Evolutionary conservation across 2,888 invertebrate species (phyloP).

Genomic region (Heliothis peltigera): DNA sequence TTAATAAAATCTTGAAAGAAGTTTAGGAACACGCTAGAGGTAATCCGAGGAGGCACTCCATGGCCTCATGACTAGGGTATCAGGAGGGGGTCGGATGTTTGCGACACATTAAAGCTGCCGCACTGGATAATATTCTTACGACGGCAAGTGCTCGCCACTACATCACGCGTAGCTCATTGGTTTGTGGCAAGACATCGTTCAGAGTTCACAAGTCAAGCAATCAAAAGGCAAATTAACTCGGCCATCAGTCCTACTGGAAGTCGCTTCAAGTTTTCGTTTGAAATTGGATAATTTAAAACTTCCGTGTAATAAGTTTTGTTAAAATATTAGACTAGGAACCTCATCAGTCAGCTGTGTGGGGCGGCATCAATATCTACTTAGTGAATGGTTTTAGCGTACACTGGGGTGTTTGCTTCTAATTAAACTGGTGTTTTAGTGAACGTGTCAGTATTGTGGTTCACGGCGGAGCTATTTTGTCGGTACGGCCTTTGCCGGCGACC

Average conservation of each 20-base stretch:
- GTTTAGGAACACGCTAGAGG: conserved; percentile 33
- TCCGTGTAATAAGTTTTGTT: not conserved
- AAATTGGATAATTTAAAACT: not conserved
- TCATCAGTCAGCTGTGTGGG: not conserved
- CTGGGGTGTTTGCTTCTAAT: conserved; percentile 18
- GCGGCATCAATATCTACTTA: not conserved
- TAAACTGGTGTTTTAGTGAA: conserved; percentile 16
- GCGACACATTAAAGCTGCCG: conserved; percentile 11
- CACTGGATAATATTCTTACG: not conserved
- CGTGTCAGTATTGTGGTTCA: not conserved
- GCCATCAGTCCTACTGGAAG: not conserved
- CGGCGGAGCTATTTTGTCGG: conserved; percentile 24
- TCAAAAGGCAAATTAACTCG: not conserved
- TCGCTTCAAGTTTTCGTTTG: not conserved
- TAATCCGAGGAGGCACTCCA: not conserved
- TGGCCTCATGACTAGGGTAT: conserved; percentile 27
- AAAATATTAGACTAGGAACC: not conserved
- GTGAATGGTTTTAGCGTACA: not conserved
- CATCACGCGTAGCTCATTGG: not conserved
- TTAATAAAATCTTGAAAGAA: conserved; percentile 22
- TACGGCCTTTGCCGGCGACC: conserved; percentile 10
- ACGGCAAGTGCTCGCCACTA: not conserved
- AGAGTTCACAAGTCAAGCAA: not conserved
- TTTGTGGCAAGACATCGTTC: not conserved
- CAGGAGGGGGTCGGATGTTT: conserved; percentile 11